These are phyloP conservation scores for Phyllotreta cruciferae DNA, from an alignment of 2,888 invertebrate species.

Conservation along the genomic window DNA sequence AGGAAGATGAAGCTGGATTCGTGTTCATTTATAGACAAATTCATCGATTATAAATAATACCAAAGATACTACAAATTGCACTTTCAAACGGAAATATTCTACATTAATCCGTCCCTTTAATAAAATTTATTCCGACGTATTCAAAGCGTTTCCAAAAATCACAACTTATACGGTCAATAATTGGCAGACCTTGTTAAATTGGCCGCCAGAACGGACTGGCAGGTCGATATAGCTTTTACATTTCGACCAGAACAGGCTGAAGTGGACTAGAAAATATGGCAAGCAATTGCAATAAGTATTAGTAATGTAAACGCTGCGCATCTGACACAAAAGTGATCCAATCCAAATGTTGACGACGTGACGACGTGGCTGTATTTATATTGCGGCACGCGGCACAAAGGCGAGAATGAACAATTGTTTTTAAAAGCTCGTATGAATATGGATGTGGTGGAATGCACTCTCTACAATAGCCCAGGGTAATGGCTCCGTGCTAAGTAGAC, in stretches of 20 bases:
- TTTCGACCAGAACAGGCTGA: background rate
- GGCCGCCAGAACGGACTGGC: background rate
- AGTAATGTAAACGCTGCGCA: conserved; percentile 7
- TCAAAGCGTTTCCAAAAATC: background rate
- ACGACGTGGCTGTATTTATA: conserved; percentile 45
- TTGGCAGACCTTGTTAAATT: conserved; percentile 15
- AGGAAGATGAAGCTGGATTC: too few species aligned
- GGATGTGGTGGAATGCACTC: conserved; percentile 57
- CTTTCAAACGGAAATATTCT: too few species aligned
- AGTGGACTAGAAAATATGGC: background rate
- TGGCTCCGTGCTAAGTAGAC: conserved; percentile 59
- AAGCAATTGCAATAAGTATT: conserved; percentile 8
- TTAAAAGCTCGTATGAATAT: conserved; percentile 60
- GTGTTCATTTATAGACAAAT: too few species aligned
- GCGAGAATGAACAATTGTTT: conserved; percentile 58
- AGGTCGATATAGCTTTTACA: conserved; percentile 3
- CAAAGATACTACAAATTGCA: too few species aligned
- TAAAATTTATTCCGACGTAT: too few species aligned
- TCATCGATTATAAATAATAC: too few species aligned
- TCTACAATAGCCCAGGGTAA: conserved; percentile 57
- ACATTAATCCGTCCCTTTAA: too few species aligned
- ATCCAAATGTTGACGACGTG: conserved; percentile 26
- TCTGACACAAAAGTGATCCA: conserved; percentile 21
- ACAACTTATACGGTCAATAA: conserved; percentile 2
- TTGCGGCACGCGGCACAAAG: conserved; percentile 49